phyloP scores from a whole-genome alignment of 2,888 invertebrate species.

The Cephus nigrinus region DNA sequence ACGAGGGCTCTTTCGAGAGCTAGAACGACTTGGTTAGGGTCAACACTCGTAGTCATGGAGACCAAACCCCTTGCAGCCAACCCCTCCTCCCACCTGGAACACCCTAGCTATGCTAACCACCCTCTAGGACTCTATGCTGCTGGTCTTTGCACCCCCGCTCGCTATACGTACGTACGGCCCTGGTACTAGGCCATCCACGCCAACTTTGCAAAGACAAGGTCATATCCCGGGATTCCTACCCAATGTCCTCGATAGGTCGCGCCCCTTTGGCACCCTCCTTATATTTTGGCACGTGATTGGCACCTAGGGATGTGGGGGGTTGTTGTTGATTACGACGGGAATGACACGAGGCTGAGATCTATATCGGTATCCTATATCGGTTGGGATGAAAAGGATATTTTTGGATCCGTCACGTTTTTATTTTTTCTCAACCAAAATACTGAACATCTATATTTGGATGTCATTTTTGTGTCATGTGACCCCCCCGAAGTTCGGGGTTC shows the following conservation, averaged over 20 bases:
- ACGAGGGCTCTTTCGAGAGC: constrained; percentile 37
- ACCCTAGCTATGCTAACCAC: not conserved
- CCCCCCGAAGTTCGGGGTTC: no score
- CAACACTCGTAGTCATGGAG: constrained; percentile 61
- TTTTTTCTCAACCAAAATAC: no score
- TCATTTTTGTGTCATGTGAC: no score
- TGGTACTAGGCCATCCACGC: not conserved
- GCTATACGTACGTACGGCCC: not conserved
- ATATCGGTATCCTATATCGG: not conserved
- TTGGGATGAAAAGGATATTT: no score
- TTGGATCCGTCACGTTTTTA: no score
- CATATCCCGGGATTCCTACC: constrained; percentile 17
- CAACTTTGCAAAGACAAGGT: constrained; percentile 28
- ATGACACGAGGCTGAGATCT: not conserved
- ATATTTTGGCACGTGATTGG: not conserved
- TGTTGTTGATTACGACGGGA: not conserved
- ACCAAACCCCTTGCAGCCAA: constrained; percentile 28
- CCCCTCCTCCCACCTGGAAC: constrained; percentile 24
- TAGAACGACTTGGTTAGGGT: constrained; percentile 45
- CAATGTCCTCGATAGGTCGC: not conserved
- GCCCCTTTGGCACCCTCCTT: not conserved
- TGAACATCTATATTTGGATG: no score
- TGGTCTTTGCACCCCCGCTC: not conserved
- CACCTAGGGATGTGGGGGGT: not conserved
- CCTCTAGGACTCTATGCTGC: not conserved